Base-by-base conservation (phyloP, 2,797 vertebrate genomes). In the Poecile montanus region DNA sequence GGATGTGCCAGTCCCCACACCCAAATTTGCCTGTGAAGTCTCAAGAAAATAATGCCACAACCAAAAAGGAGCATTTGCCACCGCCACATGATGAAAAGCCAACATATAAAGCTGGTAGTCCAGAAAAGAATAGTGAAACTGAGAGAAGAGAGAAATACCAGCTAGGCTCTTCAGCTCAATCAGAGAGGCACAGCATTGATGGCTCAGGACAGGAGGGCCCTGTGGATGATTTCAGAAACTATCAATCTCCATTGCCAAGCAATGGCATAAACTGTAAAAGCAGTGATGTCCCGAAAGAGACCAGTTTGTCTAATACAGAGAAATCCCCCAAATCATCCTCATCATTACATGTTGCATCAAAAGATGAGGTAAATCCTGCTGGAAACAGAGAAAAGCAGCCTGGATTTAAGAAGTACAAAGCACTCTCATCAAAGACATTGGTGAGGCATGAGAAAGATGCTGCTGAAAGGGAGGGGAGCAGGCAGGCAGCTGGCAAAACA, bases 371-470 rank as follows among this genome's bases (percentile, higher is more conserved):
- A 81, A 86, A 58, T 66, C 56, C 57, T 22, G 4, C 44, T 50
- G 80, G 72, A 93, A 85, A 44, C 4, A 73, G 42, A 6, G 67
- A 50, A 66, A 95, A 74, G 3, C 63, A 71, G 17, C 26, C 81
- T 14, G 77, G 56, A 32, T 78, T 94, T 60, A 86, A 86, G 70
- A 96, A 96, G 70, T 96, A 97, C 90, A 95, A 87, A 88, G 54
- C 8, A 0, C 45, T 92, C 22, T 76, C 76, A 1, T 65, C 75
- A 75, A 92, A 76, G 75, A 76, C 76, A n/a, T 61, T 91, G 51
- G 75, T 60, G 38, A 94, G 23, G 51, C 36, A 57, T 44, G 76
- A 92, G 66, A 76, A 62, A 20, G 34, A 16, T 29, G 27, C 66
- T 7, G 27, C 20, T 78, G 89, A 65, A 72, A 85, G 51, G 34